Evolutionary conservation across 1,140 invertebrate species (phyloP), one percentile per base, ranked within the genome.

Genomic region (Heliconius himera): DNA sequence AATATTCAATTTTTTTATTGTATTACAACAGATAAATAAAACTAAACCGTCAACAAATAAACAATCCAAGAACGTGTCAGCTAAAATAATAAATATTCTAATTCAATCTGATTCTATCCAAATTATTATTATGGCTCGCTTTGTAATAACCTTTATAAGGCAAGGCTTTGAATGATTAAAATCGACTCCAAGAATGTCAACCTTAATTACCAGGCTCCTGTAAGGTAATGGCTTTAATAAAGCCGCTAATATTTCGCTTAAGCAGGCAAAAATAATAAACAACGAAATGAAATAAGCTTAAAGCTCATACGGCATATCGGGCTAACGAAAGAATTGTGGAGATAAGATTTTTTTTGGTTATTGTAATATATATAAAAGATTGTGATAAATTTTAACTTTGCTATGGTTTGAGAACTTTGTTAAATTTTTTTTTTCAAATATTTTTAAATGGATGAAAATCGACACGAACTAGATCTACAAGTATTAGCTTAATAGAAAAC

Each of bases 161-260:
- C 60, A 29, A 66, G 60, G 60, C 11, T 66, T 22, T 66, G 22
- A 66, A 66, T 66, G 60, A 66, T 66, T 66, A 66, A 66, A 66
- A 66, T 66, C 60, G 26, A 66, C 60, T 66, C 60, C 60, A 66
- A 66, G 60, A 66, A 66, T 66, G 60, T 66, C 60, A 66, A 66
- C 60, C 60, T 66, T 66, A 66, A 66, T 66, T 66, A 66, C 26
- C 60, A 66, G 1, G 60, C 60, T 66, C 60, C 60, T 29, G 60
- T 29, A 66, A 66, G 60, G 60, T 66, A 66, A 66, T 66, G 60
- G 60, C 60, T 29, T 66, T 66, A 66, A 66, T 66, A 66, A 66
- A 66, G 60, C 60, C 60, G 60, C 26, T 66, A 66, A 66, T 66
- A 66, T 66, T 66, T 66, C 60, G 22, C 26, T 66, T 66, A 66